Evolutionary conservation across 2,888 invertebrate species (phyloP).

Genomic region (Metopia argyrocephala): DNA sequence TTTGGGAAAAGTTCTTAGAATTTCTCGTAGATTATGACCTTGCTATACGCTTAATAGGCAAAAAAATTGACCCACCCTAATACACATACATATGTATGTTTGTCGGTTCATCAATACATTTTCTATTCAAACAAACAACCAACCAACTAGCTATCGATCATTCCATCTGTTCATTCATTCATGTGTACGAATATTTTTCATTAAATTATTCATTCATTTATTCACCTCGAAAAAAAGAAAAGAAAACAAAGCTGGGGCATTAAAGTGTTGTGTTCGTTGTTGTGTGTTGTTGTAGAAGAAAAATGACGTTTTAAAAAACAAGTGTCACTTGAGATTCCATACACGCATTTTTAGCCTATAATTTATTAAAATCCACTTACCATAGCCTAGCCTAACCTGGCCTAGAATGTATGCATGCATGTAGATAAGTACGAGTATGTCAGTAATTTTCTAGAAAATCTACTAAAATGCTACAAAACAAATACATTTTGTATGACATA

Average conservation of each 20-base stretch:
- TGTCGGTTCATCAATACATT: too few relatives aligned
- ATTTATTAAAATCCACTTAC: slow-evolving; percentile 62
- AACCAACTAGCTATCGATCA: slow-evolving; percentile 5
- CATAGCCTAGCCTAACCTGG: slow-evolving; percentile 1
- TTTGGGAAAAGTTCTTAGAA: too few relatives aligned
- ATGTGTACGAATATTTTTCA: too few relatives aligned
- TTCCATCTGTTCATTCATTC: slow-evolving; percentile 10
- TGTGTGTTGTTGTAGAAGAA: not conserved
- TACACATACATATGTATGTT: too few relatives aligned
- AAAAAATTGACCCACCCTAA: too few relatives aligned
- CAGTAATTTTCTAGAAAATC: slow-evolving; percentile 57
- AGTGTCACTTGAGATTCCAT: slow-evolving; percentile 59
- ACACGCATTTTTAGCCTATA: slow-evolving; percentile 60
- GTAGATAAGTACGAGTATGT: slow-evolving; percentile 32
- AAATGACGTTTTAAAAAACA: slow-evolving; percentile 54
- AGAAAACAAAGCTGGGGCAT: too few relatives aligned
- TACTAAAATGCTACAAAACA: slow-evolving; percentile 4
- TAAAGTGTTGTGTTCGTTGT: slow-evolving; percentile 1
- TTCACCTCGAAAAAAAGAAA: not conserved
- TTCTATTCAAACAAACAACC: not conserved
- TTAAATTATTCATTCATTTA: slow-evolving; percentile 5
- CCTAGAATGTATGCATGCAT: too few relatives aligned
- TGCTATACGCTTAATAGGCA: too few relatives aligned
- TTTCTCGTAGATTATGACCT: too few relatives aligned
- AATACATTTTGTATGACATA: not conserved